These are phyloP conservation scores for Bergia puertoricense DNA, from an alignment of 92 coral and sea anemone genomes.

Conservation along the genomic window DNA sequence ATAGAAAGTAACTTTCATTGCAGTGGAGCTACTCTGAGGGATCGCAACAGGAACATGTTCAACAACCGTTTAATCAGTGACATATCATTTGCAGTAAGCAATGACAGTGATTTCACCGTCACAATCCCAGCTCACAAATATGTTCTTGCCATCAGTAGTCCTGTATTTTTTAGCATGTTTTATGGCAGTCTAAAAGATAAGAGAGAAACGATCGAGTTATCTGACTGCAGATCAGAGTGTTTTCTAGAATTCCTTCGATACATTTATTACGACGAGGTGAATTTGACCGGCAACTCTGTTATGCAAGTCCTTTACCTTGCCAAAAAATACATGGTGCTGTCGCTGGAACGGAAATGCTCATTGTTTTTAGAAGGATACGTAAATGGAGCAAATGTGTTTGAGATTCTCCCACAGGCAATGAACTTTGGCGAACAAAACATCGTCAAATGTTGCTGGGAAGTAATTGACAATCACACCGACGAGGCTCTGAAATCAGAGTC, in stretches of 20 bases:
- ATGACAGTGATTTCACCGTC: background rate
- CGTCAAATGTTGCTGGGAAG: slow-evolving; percentile 43
- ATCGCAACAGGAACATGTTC: slow-evolving; percentile 27
- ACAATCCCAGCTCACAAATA: slow-evolving; percentile 28
- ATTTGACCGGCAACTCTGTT: slow-evolving; percentile 33
- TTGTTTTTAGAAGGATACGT: slow-evolving; percentile 44
- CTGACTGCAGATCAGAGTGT: slow-evolving; percentile 17
- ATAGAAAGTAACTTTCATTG: background rate
- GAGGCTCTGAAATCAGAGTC: slow-evolving; percentile 35
- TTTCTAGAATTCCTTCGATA: slow-evolving; percentile 24
- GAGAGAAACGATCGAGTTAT: slow-evolving; percentile 14
- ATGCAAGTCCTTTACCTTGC: slow-evolving; percentile 54
- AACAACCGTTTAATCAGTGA: slow-evolving; percentile 16
- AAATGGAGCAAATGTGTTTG: slow-evolving; percentile 51
- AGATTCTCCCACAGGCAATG: slow-evolving; percentile 49
- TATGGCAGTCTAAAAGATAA: background rate
- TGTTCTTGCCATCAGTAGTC: slow-evolving; percentile 21
- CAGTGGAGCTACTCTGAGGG: background rate
- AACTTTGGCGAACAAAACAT: slow-evolving; percentile 35
- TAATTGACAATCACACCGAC: slow-evolving; percentile 35
- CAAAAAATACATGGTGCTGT: slow-evolving; percentile 54
- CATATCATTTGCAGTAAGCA: background rate
- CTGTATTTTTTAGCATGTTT: slow-evolving; percentile 16
- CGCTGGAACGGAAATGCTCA: slow-evolving; percentile 49
- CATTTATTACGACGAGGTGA: slow-evolving; percentile 20